These are phyloP conservation scores for Nothura maculosa DNA, from an alignment of 2,797 vertebrate species.

Conservation along the genomic window DNA sequence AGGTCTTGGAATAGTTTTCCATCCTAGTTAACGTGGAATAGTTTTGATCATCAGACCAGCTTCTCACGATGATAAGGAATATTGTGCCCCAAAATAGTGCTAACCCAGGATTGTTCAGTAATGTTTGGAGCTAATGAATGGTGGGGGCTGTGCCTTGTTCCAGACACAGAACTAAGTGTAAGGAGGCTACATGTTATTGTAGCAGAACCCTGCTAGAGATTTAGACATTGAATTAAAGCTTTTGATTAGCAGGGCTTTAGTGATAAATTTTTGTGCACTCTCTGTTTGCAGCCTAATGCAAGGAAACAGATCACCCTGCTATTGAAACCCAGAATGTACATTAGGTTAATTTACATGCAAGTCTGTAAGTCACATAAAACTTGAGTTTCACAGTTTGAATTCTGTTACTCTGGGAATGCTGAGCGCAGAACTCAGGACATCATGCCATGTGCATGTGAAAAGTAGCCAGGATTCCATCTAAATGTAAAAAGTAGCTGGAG, in stretches of 20 bases:
- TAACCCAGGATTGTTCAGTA: not conserved
- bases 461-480: not conserved
- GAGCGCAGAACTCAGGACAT: not conserved
- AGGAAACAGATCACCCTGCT: slow-evolving; percentile 17
- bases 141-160: not conserved
- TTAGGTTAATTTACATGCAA: not conserved
- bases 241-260: not conserved
- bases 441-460: not conserved
- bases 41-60: not conserved
- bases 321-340: slow-evolving; percentile 7
- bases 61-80: slow-evolving; percentile 31
- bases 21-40: too few species aligned
- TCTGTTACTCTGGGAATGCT: not conserved
- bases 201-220: fast-evolving
- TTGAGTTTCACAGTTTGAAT: not conserved
- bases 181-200: not conserved
- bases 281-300: not conserved
- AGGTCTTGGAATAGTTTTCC: slow-evolving; percentile 19
- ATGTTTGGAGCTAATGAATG: not conserved
- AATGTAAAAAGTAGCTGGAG: slow-evolving; percentile 10
- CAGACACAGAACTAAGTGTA: not conserved
- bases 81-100: slow-evolving; percentile 8
- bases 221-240: not conserved
- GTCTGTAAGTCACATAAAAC: not conserved
- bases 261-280: not conserved